These are phyloP conservation scores for Acrobasis repandana DNA, from an alignment of 2,888 invertebrate species.

Conservation along the genomic window DNA sequence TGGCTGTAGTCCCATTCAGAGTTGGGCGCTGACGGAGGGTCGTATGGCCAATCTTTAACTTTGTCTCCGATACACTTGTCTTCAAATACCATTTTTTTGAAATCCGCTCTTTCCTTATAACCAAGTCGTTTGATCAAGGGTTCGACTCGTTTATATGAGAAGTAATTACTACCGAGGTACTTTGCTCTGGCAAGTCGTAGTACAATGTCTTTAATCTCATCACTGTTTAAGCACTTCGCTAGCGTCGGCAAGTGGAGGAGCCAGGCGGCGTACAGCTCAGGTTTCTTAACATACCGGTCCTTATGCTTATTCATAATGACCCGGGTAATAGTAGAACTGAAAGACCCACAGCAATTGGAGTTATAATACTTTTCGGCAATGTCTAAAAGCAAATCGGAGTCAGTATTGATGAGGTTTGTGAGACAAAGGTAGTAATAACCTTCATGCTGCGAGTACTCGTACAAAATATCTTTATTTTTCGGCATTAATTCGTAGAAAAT, in stretches of 20 bases:
- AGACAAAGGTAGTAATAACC: slow-evolving; percentile 44
- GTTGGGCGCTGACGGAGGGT: slow-evolving; percentile 34
- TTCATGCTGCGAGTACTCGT: slow-evolving; percentile 38
- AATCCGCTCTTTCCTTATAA: slow-evolving; percentile 39
- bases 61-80: slow-evolving; percentile 45
- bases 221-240: slow-evolving; percentile 43
- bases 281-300: slow-evolving; percentile 46
- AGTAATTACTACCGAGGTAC: slow-evolving; percentile 46
- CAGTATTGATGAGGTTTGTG: slow-evolving; percentile 47
- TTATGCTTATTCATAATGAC: slow-evolving; percentile 50
- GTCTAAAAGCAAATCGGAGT: slow-evolving; percentile 49
- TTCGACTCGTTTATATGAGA: slow-evolving; percentile 53
- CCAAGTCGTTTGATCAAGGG: slow-evolving; percentile 51
- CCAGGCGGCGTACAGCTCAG: slow-evolving; percentile 51
- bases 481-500: slow-evolving; percentile 51
- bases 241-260: slow-evolving; percentile 49
- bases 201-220: slow-evolving; percentile 52
- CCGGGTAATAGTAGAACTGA: slow-evolving; percentile 44
- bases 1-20: slow-evolving; percentile 36
- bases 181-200: slow-evolving; percentile 49
- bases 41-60: slow-evolving; percentile 47
- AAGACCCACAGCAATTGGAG: slow-evolving; percentile 26
- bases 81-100: slow-evolving; percentile 54
- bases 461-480: slow-evolving; percentile 36
- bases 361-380: slow-evolving; percentile 52